Conservation (phyloP, 2,113 vertebrate species). For the Prionailurus bengalensis region DNA sequence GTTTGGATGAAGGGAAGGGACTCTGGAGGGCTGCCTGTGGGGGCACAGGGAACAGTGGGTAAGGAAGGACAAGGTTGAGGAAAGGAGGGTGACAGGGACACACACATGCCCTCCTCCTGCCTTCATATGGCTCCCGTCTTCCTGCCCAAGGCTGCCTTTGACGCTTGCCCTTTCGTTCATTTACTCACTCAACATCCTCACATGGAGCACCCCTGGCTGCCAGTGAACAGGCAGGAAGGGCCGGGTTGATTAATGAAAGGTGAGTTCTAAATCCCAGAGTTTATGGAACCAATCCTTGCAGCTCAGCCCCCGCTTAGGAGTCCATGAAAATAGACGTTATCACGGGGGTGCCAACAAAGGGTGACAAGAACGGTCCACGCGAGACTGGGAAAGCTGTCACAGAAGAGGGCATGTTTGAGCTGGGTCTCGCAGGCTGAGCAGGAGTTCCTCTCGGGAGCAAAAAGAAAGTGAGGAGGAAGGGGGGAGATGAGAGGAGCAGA, state of each 20-base stretch:
- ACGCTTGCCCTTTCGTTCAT: not conserved
- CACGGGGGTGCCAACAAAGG: not conserved
- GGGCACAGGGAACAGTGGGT: not conserved
- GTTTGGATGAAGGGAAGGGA: not conserved
- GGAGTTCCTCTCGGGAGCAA: not conserved
- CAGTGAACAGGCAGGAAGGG: not conserved
- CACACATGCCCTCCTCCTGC: not conserved
- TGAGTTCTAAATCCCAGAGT: not conserved
- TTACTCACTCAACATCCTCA: not conserved
- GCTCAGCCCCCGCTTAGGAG: not conserved
- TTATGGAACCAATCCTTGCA: not conserved
- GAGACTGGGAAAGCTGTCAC: not conserved
- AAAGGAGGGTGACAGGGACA: not conserved
- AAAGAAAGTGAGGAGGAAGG: not conserved
- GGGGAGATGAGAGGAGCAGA: too few species aligned
- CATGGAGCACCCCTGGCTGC: not conserved
- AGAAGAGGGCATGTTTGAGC: not conserved
- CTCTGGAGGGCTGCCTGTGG: not conserved
- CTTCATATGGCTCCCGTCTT: fast-evolving
- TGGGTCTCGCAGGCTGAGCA: not conserved
- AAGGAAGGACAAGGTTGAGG: not conserved
- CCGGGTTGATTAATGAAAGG: not conserved
- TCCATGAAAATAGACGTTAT: not conserved
- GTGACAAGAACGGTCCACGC: not conserved
- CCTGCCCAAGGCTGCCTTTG: not conserved